Evolutionary conservation across 2,797 vertebrate genomes (phyloP), one percentile per base, ranked within the genome.

Genomic region (Ptychadena robeensis): DNA sequence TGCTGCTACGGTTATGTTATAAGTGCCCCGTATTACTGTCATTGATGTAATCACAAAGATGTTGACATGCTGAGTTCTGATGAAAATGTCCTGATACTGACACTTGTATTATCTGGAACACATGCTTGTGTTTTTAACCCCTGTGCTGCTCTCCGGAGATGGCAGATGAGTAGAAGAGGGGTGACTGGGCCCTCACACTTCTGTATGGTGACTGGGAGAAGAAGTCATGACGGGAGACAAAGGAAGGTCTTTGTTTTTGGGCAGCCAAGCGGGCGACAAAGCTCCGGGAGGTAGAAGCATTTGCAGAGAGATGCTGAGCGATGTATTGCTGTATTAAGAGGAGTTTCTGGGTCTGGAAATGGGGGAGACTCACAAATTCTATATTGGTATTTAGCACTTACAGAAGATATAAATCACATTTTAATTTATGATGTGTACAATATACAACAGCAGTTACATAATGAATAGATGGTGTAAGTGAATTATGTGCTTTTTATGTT

Each of bases 181-280:
- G 4, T 6, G 9, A 57, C 38, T 32, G 10, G 34, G 61, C 38
- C 75, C 14, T 37, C 10, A 38, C 37, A 27, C 2, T 22, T 64
- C 74, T 73, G 74, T 37, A 12, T 53, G 3, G 27, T 32, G 48
- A 9, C 14, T 53, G 53, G 63, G 25, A 35, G 31, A 64, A 65
- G 25, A 79, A 70, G 59, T 70, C 71, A 61, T 63, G 38, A 73
- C 77, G 40, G 35, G 15, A 80, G 72, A 80, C 78, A 75, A 68
- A 69, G 34, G 30, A 59, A 32, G 48, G 73, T n/a, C 83, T 85
- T 85, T 85, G 83, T 85, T 85, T 85, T 81, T 80, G 78, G 59
- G 78, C 83, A 85, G 57, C 72, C 77, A 81, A 75, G 83, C 83
- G 57, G 78, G 78, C 31, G 75, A 80, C 71, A 69, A 18, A 84